Evolutionary conservation across 2,888 invertebrate genomes (phyloP).

Genomic region (Diaprepes abbreviatus): DNA sequence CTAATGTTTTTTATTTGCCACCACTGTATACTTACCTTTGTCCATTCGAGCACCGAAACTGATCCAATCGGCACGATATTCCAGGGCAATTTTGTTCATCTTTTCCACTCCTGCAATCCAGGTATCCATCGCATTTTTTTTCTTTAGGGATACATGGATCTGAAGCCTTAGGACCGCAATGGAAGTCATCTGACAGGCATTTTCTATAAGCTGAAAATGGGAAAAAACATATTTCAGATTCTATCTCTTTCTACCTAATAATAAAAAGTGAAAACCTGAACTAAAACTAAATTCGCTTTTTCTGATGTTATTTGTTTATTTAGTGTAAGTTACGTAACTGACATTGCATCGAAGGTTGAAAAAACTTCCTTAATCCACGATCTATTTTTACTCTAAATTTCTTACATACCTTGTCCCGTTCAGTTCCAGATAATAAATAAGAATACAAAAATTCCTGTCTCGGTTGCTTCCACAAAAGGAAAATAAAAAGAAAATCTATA

Average conservation of each 20-base stretch:
- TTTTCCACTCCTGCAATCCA: conserved; percentile 87
- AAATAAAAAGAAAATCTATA: conserved; percentile 27
- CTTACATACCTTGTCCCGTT: conserved; percentile 8
- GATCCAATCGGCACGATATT: conserved; percentile 82
- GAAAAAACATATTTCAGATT: too few species aligned
- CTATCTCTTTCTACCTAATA: too few species aligned
- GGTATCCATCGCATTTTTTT: conserved; percentile 91
- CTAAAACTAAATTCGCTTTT: too few species aligned
- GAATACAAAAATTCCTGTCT: conserved; percentile 31
- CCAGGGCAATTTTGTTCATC: conserved; percentile 86
- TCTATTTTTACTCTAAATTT: neutral
- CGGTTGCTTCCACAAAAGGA: neutral
- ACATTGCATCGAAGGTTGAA: too few species aligned
- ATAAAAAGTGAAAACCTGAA: too few species aligned
- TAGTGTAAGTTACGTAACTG: too few species aligned
- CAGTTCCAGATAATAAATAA: conserved; percentile 28
- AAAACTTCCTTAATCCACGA: too few species aligned
- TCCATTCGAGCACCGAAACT: conserved; percentile 87
- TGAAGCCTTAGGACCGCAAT: conserved; percentile 79
- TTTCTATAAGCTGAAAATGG: conserved; percentile 86
- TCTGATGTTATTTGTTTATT: too few species aligned
- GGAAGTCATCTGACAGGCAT: conserved; percentile 89
- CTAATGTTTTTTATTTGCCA: too few species aligned
- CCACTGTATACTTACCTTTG: conserved; percentile 68
- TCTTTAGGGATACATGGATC: conserved; percentile 90